Percentiles rank a stretch among this genome's conserved stretches.
These are phyloP conservation scores for Platerodrilus igneus DNA, from an alignment of 2,888 invertebrate genomes.

Conservation along the genomic window DNA sequence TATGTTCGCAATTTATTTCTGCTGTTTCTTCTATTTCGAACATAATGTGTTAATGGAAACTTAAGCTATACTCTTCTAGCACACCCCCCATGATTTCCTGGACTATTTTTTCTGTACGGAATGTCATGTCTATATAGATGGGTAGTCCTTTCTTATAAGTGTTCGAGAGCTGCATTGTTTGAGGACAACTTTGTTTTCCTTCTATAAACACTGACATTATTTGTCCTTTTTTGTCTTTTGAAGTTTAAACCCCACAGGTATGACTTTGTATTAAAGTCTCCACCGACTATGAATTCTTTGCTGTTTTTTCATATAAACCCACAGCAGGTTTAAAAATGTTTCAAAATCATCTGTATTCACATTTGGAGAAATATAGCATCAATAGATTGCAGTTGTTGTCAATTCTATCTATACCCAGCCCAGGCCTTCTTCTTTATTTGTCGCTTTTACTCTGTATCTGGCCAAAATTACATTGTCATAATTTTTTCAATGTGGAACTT, in stretches of 20 bases:
- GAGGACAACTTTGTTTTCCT: neutral
- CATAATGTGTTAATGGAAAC: neutral
- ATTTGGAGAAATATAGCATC: conserved; percentile 1
- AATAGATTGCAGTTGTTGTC: neutral
- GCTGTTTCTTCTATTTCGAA: neutral
- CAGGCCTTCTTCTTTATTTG: neutral
- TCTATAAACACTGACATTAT: neutral
- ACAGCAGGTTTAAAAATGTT: neutral
- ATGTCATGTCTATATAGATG: neutral
- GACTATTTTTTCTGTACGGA: neutral
- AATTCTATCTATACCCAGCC: neutral
- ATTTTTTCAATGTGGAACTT: too few species aligned
- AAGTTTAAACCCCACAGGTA: neutral
- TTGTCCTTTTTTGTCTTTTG: neutral
- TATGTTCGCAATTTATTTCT: neutral
- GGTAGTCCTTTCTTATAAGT: neutral
- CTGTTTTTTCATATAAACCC: neutral
- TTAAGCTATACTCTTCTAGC: neutral
- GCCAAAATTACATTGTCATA: too few species aligned
- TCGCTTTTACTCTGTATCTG: too few species aligned
- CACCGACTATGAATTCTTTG: neutral
- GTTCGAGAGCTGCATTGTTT: neutral
- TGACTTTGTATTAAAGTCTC: too few species aligned
- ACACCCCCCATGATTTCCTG: neutral
- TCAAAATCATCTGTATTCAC: neutral